Base-by-base conservation (phyloP, 1,140 invertebrate species). In the Agrypnia vestita region DNA sequence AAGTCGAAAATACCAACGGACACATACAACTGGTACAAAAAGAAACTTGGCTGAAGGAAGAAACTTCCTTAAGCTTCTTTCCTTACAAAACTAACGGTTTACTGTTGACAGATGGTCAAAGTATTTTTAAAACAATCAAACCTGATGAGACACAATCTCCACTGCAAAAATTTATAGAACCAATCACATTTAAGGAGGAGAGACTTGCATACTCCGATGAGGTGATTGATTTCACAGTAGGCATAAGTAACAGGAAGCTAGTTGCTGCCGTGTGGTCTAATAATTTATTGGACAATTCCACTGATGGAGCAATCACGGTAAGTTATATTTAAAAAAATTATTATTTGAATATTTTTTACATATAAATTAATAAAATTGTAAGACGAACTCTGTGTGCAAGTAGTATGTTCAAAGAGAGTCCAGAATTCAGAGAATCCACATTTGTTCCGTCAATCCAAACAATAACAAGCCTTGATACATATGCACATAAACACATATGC, bases 181-280 rank as follows among this genome's bases (percentile, higher is more conserved):
- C 44, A 13, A 51, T 56, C 6, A 8, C 44, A 15, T 49, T 71
- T 13, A 67, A 51, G 67, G 74, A 82, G n/a, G 64, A 79, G 13
- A 35, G 21, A 35, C 43, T 82, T 7, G 51, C 19, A 43, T 49
- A 44, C 15, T 77, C 56, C 4, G 72, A 73, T 73, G 81, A 82
- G 21, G 49, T 80, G 9, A 19, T 79, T 43, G 74, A 82, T 69
- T 76, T 82, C 53, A 44, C 15, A n/a, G 78, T 79, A 1, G 81
- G 81, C 0, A 64, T 13, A 46, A 79, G 35, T 4, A 17, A 49
- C 21, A 77, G 74, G 35, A 75, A 53, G 19, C 55, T 82, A 4
- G 44, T 59, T 53, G 81, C 81, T 55, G 73, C 59, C 4, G 73
- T 79, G 51, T 79, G 81, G 81, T 72, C 73, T n/a, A 17, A 51